Evolutionary conservation across 2,888 invertebrate genomes (phyloP).

Genomic region (Apodemia zela): DNA sequence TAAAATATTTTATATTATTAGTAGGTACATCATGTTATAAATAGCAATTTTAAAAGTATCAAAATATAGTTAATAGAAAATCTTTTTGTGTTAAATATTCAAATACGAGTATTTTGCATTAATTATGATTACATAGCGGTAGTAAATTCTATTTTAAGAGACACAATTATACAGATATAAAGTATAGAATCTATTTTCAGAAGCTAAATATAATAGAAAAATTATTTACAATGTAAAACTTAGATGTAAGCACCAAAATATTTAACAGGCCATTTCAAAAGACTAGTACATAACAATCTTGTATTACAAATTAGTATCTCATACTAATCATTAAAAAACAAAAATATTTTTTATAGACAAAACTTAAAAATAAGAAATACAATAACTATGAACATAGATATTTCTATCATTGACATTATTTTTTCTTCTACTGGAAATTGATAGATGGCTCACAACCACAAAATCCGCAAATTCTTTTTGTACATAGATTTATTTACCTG

Average conservation of each 20-base stretch:
- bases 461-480: too few species aligned
- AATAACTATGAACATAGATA: not conserved
- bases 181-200: too few species aligned
- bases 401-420: not conserved
- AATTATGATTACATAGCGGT: not conserved
- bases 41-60: too few species aligned
- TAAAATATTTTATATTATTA: not conserved
- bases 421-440: too few species aligned
- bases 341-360: slow-evolving; percentile 8
- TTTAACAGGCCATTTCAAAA: slow-evolving; percentile 5
- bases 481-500: too few species aligned
- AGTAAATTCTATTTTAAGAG: not conserved
- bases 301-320: slow-evolving; percentile 5
- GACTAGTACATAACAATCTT: slow-evolving; percentile 14
- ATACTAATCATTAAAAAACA: slow-evolving; percentile 9
- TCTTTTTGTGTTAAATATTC: not conserved
- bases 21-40: not conserved
- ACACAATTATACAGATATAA: too few species aligned
- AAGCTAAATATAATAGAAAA: not conserved
- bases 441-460: too few species aligned
- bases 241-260: slow-evolving; percentile 1
- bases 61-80: not conserved
- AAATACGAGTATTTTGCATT: not conserved
- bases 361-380: not conserved
- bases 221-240: not conserved